Evolutionary conservation across 2,888 invertebrate species (phyloP).

Genomic region (Papilio gigon): DNA sequence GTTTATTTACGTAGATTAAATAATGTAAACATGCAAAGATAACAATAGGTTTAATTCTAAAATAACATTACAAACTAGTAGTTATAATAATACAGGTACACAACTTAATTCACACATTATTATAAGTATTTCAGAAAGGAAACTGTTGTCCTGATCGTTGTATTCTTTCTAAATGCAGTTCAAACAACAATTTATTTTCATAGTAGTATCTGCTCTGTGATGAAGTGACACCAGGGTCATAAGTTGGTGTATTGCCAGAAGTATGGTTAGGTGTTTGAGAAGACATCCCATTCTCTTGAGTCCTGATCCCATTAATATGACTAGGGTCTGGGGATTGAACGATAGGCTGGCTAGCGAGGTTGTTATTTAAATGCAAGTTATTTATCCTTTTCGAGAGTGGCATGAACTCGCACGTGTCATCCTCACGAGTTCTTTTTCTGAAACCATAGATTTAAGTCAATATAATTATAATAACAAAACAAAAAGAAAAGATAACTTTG

Average conservation of each 20-base stretch:
- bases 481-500: conserved; percentile 28
- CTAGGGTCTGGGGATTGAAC: conserved; percentile 61
- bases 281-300: conserved; percentile 63
- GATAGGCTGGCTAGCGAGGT: conserved; percentile 57
- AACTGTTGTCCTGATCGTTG: conserved; percentile 84
- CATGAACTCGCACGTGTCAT: conserved; percentile 91
- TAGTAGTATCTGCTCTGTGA: conserved; percentile 93
- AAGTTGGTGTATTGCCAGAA: conserved; percentile 76
- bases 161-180: conserved; percentile 90
- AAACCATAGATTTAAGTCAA: conserved; percentile 49
- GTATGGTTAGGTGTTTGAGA: conserved; percentile 65
- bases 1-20: conserved; percentile 13
- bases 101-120: conserved; percentile 53
- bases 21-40: conserved; percentile 41
- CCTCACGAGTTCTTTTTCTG: conserved; percentile 90
- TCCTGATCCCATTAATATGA: conserved; percentile 61
- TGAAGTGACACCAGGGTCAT: conserved; percentile 89
- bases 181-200: conserved; percentile 92
- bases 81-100: conserved; percentile 61
- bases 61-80: conserved; percentile 58
- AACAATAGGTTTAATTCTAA: conserved; percentile 53
- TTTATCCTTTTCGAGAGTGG: conserved; percentile 95
- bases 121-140: conserved; percentile 64
- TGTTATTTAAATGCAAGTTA: conserved; percentile 91
- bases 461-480: conserved; percentile 37